Base-by-base conservation (phyloP, 1,140 invertebrate species). In the Drosophila saltans region DNA sequence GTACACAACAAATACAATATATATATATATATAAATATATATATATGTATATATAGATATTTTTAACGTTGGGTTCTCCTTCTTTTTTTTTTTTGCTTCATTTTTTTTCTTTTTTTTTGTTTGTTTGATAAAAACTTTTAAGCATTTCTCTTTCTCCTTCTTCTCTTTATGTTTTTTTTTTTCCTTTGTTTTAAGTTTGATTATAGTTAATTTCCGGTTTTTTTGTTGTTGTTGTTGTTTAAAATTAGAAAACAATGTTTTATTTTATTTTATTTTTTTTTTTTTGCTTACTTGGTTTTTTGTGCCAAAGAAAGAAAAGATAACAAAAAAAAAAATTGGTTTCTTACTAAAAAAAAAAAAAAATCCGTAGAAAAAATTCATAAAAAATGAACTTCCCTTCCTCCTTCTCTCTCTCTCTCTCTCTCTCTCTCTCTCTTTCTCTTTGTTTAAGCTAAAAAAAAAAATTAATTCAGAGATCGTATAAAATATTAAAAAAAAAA, bases 201-300 rank as follows among this genome's bases (percentile, higher is more conserved):
- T 58, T 58, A 58, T 58, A 58, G 56, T 58, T 36, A 58, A 67
- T 58, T 57, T 62, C 16, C 69, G 41, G 64, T 71, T 40, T 55
- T 52, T 45, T 36, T 75, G 43, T 60, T 64, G 55, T 24, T 48
- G 40, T 26, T 66, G 43, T 40, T 21, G 39, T 81, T 84, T 85
- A 88, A 89, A 88, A 88, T 84, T 88, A 88, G 84, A 88, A 88
- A 88, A 88, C 83, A 88, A 88, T 88, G 80, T 72, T 67, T 75
- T 81, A 78, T 60, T 76, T 30, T 30, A 30, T 30, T 30, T 2
- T 30, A 30, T 67, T 75, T 81, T 78, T 60, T 76, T 66, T 74
- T 70, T 72, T 76, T 72, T 40, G 39, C 64, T 64, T 45, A 77
- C 56, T 62, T 65, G 59, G 66, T 60, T 55, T 61, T 78, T 78